A percentile compares a stretch with the other conserved stretches of the same genome.
Evolutionary conservation across 1,140 invertebrate species (phyloP).

Genomic region (Solenopsis invicta): DNA sequence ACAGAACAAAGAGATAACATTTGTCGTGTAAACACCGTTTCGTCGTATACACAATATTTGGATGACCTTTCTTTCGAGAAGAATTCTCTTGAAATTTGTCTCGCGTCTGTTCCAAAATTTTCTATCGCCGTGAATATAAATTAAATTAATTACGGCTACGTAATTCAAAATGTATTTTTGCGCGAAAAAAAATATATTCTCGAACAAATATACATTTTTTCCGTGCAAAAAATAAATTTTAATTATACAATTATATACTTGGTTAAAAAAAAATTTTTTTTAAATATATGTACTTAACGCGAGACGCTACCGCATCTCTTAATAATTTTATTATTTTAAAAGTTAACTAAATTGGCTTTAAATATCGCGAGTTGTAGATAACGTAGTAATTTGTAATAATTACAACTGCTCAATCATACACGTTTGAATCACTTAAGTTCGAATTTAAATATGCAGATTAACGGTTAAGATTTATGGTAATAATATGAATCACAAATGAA

Average conservation of each 20-base stretch:
- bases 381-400: not conserved
- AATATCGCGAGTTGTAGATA: not conserved
- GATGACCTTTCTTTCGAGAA: slow-evolving; percentile 22
- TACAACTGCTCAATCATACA: not conserved
- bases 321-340: too few relatives aligned
- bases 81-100: not conserved
- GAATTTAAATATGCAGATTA: not conserved
- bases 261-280: too few relatives aligned
- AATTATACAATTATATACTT: not conserved
- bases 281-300: too few relatives aligned
- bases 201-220: not conserved
- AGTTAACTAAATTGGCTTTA: not conserved
- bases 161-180: slow-evolving; percentile 9
- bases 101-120: not conserved
- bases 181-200: not conserved
- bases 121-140: not conserved
- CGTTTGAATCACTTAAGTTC: not conserved
- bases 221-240: not conserved
- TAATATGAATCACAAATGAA: not conserved
- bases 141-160: not conserved
- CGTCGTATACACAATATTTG: not conserved
- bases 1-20: not conserved
- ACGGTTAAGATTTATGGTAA: not conserved
- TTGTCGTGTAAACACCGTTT: slow-evolving; percentile 15
- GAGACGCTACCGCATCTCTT: too few relatives aligned